Evolutionary conservation across 2,888 invertebrate species (phyloP).

Genomic region (Drosophila dives): DNA sequence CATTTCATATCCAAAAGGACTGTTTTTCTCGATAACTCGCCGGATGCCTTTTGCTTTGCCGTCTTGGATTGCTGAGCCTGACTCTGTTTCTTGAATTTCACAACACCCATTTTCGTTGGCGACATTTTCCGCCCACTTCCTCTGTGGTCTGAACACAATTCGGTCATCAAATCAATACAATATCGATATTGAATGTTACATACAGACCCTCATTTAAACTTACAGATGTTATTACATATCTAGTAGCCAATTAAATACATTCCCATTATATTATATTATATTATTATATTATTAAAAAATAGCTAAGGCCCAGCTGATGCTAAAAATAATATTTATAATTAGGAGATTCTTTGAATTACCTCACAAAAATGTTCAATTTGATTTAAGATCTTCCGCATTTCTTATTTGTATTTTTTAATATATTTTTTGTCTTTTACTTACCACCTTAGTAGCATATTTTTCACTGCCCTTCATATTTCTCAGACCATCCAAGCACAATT

Average conservation of each 20-base stretch:
- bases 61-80: background rate
- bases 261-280: background rate
- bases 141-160: background rate
- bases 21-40: background rate
- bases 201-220: background rate
- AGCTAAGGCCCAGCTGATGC: background rate
- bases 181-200: background rate
- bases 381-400: background rate
- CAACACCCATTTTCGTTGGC: background rate
- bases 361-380: background rate
- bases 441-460: conserved; percentile 34
- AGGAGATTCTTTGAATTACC: background rate
- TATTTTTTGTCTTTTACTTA: conserved; percentile 17
- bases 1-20: background rate
- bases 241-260: background rate
- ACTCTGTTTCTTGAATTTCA: background rate
- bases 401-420: background rate
- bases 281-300: background rate
- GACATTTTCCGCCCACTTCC: background rate
- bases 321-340: background rate
- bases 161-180: background rate
- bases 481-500: background rate
- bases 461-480: conserved; percentile 31
- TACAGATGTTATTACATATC: background rate
- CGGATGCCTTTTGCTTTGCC: background rate